phyloP scores from a whole-genome alignment of 2,797 vertebrate species.

The Enteromius mattozi region DNA sequence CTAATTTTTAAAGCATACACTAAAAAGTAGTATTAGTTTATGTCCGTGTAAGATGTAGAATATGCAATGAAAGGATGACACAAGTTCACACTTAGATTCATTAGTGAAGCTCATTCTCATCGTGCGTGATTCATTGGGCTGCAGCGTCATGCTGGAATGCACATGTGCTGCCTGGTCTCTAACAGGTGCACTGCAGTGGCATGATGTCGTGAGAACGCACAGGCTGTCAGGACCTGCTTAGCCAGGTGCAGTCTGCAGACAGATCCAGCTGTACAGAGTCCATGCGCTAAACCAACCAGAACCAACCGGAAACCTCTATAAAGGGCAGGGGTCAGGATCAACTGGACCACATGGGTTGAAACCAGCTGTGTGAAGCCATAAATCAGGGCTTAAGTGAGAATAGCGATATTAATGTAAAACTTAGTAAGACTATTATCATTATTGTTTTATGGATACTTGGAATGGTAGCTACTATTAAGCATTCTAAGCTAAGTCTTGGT shows the following conservation, averaged over 20 bases:
- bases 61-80: not conserved
- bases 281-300: constrained; percentile 69
- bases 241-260: constrained; percentile 70
- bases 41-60: not conserved
- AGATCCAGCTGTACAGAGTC: constrained; percentile 66
- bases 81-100: not conserved
- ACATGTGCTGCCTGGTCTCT: constrained; percentile 54
- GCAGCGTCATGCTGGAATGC: constrained; percentile 21
- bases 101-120: not conserved
- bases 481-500: not conserved
- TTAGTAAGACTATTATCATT: not conserved
- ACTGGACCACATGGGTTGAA: constrained; percentile 60
- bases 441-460: not conserved
- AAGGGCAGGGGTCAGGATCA: constrained; percentile 56
- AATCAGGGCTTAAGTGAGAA: constrained; percentile 30
- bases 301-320: constrained; percentile 69
- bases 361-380: constrained; percentile 23
- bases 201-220: constrained; percentile 73
- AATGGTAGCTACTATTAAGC: not conserved
- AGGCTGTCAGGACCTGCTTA: constrained; percentile 50
- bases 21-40: not conserved
- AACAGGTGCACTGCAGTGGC: constrained; percentile 74
- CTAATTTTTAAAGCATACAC: not conserved
- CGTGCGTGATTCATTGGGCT: not conserved
- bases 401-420: not conserved